Evolutionary conservation across 2,888 invertebrate species (phyloP).

Genomic region (Tiliacea citrago): DNA sequence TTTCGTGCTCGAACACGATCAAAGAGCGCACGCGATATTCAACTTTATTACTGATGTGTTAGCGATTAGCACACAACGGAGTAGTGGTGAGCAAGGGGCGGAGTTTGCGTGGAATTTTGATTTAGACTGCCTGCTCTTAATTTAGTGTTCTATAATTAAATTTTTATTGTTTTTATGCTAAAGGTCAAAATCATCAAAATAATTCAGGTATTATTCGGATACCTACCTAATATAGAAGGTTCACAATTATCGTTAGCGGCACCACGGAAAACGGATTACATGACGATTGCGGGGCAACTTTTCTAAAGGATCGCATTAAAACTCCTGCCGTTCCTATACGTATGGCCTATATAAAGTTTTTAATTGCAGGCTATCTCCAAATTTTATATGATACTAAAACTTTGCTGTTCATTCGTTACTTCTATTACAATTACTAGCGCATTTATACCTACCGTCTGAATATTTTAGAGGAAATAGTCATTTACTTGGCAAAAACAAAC

Average conservation of each 20-base stretch:
- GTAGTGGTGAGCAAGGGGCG: too few species aligned
- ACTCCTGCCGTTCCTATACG: conserved; percentile 21
- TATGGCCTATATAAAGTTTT: conserved; percentile 35
- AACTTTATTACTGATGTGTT: too few species aligned
- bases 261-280: conserved; percentile 24
- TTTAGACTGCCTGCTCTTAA: too few species aligned
- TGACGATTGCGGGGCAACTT: conserved; percentile 27
- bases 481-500: background rate
- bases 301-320: conserved; percentile 38
- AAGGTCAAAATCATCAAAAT: too few species aligned
- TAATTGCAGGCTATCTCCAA: conserved; percentile 10
- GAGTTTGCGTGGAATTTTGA: too few species aligned
- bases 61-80: too few species aligned
- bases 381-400: conserved; percentile 34
- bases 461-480: background rate
- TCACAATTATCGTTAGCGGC: background rate
- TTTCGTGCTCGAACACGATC: too few species aligned
- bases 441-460: background rate
- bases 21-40: too few species aligned
- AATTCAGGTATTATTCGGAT: background rate
- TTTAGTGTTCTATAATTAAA: too few species aligned
- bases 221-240: too few species aligned
- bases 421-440: conserved; percentile 17
- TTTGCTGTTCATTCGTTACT: background rate
- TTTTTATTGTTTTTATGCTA: too few species aligned